phyloP scores from a whole-genome alignment of 2,888 invertebrate genomes.

The Oscheius sp. region DNA sequence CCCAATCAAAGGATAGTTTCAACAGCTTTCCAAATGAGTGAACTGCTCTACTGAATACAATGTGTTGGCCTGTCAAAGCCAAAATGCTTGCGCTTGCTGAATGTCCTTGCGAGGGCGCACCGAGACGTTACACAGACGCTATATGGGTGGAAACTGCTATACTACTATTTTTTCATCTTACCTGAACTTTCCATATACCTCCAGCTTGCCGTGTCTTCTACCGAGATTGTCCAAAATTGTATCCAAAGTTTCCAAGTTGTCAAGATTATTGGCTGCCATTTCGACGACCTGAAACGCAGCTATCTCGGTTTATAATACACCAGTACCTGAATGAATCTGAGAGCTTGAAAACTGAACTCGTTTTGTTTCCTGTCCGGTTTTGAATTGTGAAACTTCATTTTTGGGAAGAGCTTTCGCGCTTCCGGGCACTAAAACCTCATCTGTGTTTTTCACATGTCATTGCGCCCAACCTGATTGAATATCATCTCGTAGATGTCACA shows the following conservation, averaged over 20 bases:
- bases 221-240: slow-evolving; percentile 67
- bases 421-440: slow-evolving; percentile 59
- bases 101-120: too few species aligned
- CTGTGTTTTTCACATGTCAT: background rate
- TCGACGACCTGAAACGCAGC: slow-evolving; percentile 2
- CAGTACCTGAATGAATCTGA: slow-evolving; percentile 66
- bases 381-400: slow-evolving; percentile 58
- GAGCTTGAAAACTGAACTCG: slow-evolving; percentile 67
- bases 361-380: slow-evolving; percentile 61
- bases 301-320: background rate
- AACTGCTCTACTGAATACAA: too few species aligned
- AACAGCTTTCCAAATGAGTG: too few species aligned
- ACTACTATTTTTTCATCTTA: background rate
- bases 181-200: slow-evolving; percentile 59
- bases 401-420: slow-evolving; percentile 62
- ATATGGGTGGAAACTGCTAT: too few species aligned
- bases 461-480: slow-evolving; percentile 63
- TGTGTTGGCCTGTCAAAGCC: too few species aligned
- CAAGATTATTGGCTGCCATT: slow-evolving; percentile 42
- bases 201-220: slow-evolving; percentile 67
- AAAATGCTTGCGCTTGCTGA: too few species aligned
- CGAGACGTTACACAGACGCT: too few species aligned
- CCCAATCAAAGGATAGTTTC: too few species aligned
- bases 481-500: slow-evolving; percentile 69
- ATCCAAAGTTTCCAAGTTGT: slow-evolving; percentile 58